phyloP scores from a whole-genome alignment of 2,113 vertebrate species.

The Labeo catla region DNA sequence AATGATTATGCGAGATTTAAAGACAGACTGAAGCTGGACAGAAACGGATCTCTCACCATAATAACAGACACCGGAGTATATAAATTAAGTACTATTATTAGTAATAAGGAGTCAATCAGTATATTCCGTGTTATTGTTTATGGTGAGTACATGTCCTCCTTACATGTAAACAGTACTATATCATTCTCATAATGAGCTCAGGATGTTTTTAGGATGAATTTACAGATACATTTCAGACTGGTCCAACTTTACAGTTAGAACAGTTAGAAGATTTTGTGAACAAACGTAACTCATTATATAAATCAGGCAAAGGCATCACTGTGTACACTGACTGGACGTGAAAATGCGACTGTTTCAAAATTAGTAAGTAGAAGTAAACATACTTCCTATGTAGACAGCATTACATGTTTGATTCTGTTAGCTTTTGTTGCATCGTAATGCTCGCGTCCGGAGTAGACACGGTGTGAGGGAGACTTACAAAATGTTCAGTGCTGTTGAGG shows the following conservation, averaged over 20 bases:
- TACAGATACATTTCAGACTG: no score
- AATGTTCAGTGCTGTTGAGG: background rate
- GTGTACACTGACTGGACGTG: no score
- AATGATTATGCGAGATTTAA: background rate
- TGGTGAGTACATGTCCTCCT: background rate
- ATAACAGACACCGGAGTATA: background rate
- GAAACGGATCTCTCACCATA: background rate
- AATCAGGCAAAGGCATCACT: no score
- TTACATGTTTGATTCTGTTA: background rate
- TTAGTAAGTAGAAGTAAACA: no score
- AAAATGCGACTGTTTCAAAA: no score
- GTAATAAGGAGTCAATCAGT: background rate
- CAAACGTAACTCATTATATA: no score
- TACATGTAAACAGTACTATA: no score
- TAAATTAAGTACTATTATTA: background rate
- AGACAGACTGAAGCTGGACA: background rate
- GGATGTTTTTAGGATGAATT: background rate
- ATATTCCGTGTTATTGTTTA: background rate
- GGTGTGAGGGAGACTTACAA: background rate
- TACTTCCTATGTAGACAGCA: no score
- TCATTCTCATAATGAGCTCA: background rate
- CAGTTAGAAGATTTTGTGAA: no score
- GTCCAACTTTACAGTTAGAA: background rate
- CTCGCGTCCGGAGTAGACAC: no score
- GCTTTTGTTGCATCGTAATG: no score